Base-by-base conservation (phyloP, 1,140 invertebrate genomes). In the Drosophila nannoptera region DNA sequence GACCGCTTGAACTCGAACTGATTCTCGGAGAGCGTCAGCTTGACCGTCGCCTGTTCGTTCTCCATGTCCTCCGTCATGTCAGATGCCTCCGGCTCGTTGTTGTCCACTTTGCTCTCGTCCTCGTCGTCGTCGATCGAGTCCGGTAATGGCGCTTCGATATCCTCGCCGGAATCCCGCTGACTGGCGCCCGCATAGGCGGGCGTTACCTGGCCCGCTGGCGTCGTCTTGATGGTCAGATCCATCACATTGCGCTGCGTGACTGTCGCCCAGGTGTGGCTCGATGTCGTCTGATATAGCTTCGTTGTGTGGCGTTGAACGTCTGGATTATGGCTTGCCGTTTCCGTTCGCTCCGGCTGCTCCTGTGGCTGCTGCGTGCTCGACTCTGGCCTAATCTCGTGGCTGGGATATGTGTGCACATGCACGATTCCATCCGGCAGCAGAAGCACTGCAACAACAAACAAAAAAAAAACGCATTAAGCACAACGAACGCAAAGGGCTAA, bases 361-460 rank as follows among this genome's bases (percentile, higher is more conserved):
- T 52, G 12, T 40, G 46, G 14, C 52, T 56, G 52, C 46, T 55
- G 35, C 7, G 42, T 62, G 3, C 35, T 54, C 36, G 50, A 40
- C 14, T 62, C 70, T 55, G 50, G 45, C 64, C 56, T 69, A 52
- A 70, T 16, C 22, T 87, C 72, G 63, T 78, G 86, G 59, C 83
- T 87, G 68, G 88, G 76, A 90, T 87, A 82, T 87, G 88, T 76
- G 55, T 86, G 69, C 45, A 82, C 88, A 63, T 75, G 62, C 43
- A 58, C 62, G 59, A 72, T 75, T 55, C 61, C 64, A 69, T 82
- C 65, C 67, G 56, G 45, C 66, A 75, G 46, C 50, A 82, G 40
- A 36, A 71, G 45, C 43, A 73, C 81, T 83, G 40, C n/a, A 61
- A 32, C n/a, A n/a, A n/a, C n/a, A n/a, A n/a, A n/a, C n/a, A n/a